Conservation (phyloP, 2,113 vertebrate species). For the Corvus cornix region DNA sequence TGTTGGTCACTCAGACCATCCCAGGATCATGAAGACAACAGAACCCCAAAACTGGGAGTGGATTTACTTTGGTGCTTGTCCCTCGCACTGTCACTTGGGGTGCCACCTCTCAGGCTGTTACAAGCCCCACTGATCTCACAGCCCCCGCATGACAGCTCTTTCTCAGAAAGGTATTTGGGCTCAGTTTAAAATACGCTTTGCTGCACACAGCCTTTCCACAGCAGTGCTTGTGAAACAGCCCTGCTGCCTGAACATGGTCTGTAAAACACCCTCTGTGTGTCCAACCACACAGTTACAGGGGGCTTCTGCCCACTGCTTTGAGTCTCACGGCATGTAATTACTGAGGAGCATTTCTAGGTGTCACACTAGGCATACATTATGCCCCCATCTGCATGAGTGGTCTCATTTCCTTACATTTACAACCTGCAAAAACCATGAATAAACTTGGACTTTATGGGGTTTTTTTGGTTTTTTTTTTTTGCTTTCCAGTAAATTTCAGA, state of each 20-base stretch:
- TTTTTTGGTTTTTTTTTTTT: neutral
- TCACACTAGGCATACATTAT: neutral
- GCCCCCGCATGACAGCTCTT: neutral
- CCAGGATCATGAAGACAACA: neutral
- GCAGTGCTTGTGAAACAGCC: neutral
- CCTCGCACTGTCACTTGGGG: neutral
- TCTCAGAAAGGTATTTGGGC: neutral
- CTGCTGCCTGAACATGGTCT: neutral
- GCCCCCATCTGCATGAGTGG: slow-evolving; percentile 16
- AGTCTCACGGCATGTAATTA: neutral
- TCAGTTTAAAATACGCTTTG: neutral
- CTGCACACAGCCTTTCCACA: neutral
- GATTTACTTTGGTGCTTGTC: accelerated
- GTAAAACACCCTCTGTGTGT: neutral
- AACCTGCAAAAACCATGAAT: slow-evolving; percentile 13
- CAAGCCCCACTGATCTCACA: neutral
- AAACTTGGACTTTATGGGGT: neutral
- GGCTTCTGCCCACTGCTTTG: neutral
- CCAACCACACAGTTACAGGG: neutral
- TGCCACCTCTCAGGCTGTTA: neutral
- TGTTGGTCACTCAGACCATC: neutral
- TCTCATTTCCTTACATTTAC: slow-evolving; percentile 62
- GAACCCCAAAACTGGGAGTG: neutral
- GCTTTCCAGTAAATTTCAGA: slow-evolving; percentile 32
- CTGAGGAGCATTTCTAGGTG: neutral